Conservation (phyloP, 2,113 vertebrate species). For the Alectura lathami region DNA sequence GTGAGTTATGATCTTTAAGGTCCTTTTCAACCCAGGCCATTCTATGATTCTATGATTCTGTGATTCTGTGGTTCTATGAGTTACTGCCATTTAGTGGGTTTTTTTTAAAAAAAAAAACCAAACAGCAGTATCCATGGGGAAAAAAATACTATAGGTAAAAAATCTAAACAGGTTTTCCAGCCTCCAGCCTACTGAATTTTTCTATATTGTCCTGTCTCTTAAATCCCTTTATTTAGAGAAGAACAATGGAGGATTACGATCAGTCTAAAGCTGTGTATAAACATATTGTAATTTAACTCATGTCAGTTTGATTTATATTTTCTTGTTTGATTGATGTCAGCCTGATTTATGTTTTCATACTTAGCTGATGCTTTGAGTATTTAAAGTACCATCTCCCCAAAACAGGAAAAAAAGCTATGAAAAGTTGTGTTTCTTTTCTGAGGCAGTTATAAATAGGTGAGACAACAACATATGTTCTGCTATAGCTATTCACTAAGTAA, state of each 20-base stretch:
- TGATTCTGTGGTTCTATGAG: too few species aligned
- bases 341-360: neutral
- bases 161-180: neutral
- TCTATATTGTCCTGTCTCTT: neutral
- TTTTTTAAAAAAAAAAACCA: neutral
- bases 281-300: neutral
- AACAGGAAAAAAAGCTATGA: neutral
- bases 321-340: neutral
- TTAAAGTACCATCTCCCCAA: neutral
- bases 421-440: neutral
- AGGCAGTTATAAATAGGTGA: neutral
- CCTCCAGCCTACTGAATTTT: neutral
- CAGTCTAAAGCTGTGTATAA: neutral
- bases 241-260: neutral
- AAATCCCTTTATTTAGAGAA: neutral
- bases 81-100: neutral
- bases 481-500: neutral
- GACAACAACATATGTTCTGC: neutral
- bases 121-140: neutral
- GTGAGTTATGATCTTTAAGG: too few species aligned
- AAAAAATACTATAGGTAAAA: neutral
- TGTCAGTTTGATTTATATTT: conserved; percentile 8
- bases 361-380: neutral
- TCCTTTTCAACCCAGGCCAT: too few species aligned
- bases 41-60: too few species aligned